Evolutionary conservation across 2,113 vertebrate species (phyloP), one percentile per base, ranked within the genome.

Genomic region (Oryctolagus cuniculus): DNA sequence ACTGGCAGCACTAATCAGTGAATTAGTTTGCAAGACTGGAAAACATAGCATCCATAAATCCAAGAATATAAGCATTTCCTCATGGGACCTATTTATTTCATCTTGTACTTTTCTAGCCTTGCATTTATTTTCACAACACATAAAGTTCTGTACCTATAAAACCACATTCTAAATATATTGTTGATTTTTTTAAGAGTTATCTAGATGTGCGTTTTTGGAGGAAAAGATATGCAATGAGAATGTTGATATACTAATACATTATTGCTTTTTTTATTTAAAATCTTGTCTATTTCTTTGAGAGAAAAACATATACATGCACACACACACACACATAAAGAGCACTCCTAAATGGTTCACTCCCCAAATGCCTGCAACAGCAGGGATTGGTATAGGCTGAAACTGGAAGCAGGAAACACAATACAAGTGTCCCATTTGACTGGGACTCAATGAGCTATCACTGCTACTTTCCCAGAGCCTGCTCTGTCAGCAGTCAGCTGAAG

Each of bases 11-110:
- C n/a, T 75, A 61, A 87, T 89, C 51, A 95, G 64, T 66, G 22
- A 93, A 89, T 63, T 79, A 25, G 17, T 91, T 89, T 79, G 44
- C 95, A 90, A 89, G 36, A 83, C 34, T 91, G 13, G 79, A 93
- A 94, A 84, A 69, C 24, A 63, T 5, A 61, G 8, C 36, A 34
- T 86, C 21, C 34, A 21, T 91, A 84, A 91, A 78, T 89, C 34
- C 64, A 95, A 96, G 67, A 69, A 64, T 80, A 49, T 44, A 81
- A 88, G 4, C 34, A 70, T 66, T 55, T 88, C 61, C 79, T 15
- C 38, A 36, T 19, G n/a, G 22, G 61, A 81, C 9, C 27, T 67
- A 79, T 84, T 78, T 88, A 63, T 36, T 77, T 19, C 4, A 73
- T 44, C 24, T 83, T 64, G 69, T 58, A 19, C 82, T 89, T 86